Evolutionary conservation across 2,888 invertebrate genomes (phyloP), one percentile per base, ranked within the genome.

Genomic region (Nesidiocoris tenuis): DNA sequence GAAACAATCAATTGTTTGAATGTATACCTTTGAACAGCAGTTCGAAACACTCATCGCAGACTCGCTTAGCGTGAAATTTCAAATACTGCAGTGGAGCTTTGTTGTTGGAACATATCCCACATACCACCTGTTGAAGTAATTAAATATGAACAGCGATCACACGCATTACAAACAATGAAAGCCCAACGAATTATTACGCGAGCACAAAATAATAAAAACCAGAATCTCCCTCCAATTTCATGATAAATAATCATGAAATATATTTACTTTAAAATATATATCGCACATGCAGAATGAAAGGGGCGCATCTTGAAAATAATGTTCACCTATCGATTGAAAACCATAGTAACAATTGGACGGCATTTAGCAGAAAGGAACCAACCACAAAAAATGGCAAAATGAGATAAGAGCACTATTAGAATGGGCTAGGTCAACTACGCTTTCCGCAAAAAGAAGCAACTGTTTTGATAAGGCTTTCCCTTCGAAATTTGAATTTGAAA

Each of bases 81-180:
- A 84, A 82, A 80, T 87, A 88, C 76, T 83, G 83, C 65, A 88
- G 82, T 0, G 87, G 87, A 24, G 87, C 87, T 79, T 84, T 83
- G 80, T 85, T 85, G 55, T 85, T 85, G 1, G 89, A 89, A 81
- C 90, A 90, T 79, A 85, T 85, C 22, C 87, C 84, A 81, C 90
- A 90, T 19, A 90, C 87, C 75, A 90, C 87, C 88, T 88, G 82
- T 1, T n/a, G 82, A 82, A 78, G 54, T 68, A 12, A 59, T 59
- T 59, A 59, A 17, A 59, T n/a, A n/a, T 18, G 17, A 59, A 17
- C 59, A 59, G 17, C 7, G 17, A n/a, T 59, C 5, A 59, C 18
- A 17, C 18, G 59, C 18, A 59, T 17, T 17, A 59, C 17, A 5
- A 59, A 5, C n/a, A n/a, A n/a, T n/a, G n/a, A n/a, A n/a, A n/a